Percentiles rank a stretch among this genome's conserved stretches.
phyloP scores from a whole-genome alignment of 2,797 vertebrate genomes.

The Xerus rutilus region DNA sequence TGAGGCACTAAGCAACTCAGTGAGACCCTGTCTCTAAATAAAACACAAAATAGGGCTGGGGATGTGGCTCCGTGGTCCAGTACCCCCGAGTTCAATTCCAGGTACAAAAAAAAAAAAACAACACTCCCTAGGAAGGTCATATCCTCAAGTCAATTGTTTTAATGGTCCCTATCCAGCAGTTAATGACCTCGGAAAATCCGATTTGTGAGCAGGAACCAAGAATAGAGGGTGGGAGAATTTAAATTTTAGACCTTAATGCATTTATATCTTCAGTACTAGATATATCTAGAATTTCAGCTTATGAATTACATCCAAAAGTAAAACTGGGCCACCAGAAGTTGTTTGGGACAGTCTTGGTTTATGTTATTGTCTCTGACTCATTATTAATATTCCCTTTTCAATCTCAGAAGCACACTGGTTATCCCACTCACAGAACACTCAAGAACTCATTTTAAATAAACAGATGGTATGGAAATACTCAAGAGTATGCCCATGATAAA shows the following conservation, averaged over 20 bases:
- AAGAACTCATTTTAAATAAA: slow-evolving; percentile 11
- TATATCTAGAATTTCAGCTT: slow-evolving; percentile 7
- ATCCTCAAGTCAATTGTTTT: neutral
- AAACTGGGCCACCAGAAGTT: slow-evolving; percentile 31
- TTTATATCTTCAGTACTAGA: neutral
- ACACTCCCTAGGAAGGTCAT: neutral
- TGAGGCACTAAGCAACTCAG: too few relatives aligned
- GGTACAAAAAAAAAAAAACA: too few relatives aligned
- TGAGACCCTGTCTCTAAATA: too few relatives aligned
- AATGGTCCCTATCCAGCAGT: neutral
- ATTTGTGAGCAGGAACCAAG: slow-evolving; percentile 6
- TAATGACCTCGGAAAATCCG: neutral
- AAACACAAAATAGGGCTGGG: too few relatives aligned
- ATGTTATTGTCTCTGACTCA: neutral
- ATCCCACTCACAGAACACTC: neutral
- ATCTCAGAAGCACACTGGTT: neutral
- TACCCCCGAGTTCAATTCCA: too few relatives aligned
- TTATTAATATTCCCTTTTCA: neutral
- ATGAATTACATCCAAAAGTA: neutral
- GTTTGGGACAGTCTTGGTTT: neutral
- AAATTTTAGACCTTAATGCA: neutral
- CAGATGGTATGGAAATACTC: neutral
- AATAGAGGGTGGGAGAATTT: neutral
- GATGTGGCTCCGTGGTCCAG: too few relatives aligned
- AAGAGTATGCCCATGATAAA: neutral